Conservation (phyloP, 2,888 invertebrate species). For the Gonocerus acuteangulatus region DNA sequence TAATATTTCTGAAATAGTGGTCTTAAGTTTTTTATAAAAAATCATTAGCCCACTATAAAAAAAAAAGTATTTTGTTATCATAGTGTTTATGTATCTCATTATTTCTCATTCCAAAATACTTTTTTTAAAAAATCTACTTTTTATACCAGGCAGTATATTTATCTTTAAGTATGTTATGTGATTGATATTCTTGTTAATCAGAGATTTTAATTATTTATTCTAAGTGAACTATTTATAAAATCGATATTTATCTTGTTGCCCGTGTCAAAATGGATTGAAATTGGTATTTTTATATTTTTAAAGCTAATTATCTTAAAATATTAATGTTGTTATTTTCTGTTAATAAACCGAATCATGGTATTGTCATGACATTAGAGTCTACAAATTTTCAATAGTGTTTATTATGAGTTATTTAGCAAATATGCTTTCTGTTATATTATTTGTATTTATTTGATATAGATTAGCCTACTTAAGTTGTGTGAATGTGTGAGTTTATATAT, state of each 20-base stretch:
- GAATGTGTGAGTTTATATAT: background rate
- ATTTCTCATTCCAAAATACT: conserved; percentile 20
- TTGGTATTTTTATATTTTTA: conserved; percentile 5
- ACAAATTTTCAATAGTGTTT: background rate
- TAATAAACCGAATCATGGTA: background rate
- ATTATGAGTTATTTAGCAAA: background rate
- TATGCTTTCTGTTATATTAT: conserved; percentile 9
- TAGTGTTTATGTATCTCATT: background rate
- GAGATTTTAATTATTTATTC: conserved; percentile 12
- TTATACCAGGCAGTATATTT: conserved; percentile 8
- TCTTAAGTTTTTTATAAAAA: background rate
- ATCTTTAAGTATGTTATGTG: conserved; percentile 20
- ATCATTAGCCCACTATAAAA: conserved; percentile 9
- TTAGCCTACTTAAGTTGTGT: no score
- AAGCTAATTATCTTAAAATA: background rate
- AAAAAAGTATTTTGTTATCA: conserved; percentile 12
- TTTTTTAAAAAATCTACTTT: conserved; percentile 10
- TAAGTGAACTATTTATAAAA: conserved; percentile 7
- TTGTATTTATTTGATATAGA: background rate
- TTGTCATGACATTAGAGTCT: background rate
- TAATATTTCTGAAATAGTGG: conserved; percentile 14
- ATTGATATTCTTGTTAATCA: conserved; percentile 22
- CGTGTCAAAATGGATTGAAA: conserved; percentile 8
- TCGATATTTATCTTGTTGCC: conserved; percentile 12
- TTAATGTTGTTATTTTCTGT: background rate